phyloP scores from a whole-genome alignment of 1,140 invertebrate genomes.

The Harlomillsia oculata region DNA sequence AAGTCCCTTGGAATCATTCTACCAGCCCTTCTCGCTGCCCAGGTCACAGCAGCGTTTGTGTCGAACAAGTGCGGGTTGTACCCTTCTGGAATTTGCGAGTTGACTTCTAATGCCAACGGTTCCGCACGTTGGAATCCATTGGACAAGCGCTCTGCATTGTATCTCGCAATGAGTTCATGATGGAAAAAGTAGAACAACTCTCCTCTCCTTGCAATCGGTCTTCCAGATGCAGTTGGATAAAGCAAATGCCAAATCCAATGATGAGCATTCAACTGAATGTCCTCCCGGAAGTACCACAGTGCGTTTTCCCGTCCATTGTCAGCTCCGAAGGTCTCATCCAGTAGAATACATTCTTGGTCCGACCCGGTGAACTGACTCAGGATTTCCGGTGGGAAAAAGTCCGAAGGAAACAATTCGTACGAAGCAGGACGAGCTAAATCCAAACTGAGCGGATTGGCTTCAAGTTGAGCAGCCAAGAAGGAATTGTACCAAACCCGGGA shows the following conservation, averaged over 20 bases:
- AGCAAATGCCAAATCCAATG: slow-evolving; percentile 17
- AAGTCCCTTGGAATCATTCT: background rate
- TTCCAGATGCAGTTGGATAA: slow-evolving; percentile 3
- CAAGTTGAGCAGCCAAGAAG: background rate
- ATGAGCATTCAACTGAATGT: slow-evolving; percentile 57
- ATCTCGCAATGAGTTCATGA: slow-evolving; percentile 36
- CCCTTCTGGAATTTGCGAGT: background rate
- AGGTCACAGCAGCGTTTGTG: background rate
- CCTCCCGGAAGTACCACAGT: slow-evolving; percentile 62
- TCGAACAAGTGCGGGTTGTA: slow-evolving; percentile 4
- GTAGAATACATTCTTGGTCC: background rate
- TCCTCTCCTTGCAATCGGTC: slow-evolving; percentile 23
- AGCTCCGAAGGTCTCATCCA: slow-evolving; percentile 3
- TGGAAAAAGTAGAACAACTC: slow-evolving; percentile 36
- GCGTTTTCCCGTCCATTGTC: slow-evolving; percentile 44
- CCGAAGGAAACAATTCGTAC: background rate
- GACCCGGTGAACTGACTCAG: background rate
- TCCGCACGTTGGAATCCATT: slow-evolving; percentile 6
- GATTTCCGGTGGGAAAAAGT: background rate
- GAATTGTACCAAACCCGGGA: background rate
- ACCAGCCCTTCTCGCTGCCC: background rate
- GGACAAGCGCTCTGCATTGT: slow-evolving; percentile 33
- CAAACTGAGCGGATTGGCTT: background rate
- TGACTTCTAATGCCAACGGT: background rate
- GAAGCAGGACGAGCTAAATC: background rate